Percentiles rank a stretch among this genome's conserved stretches.
Conservation (phyloP, 2,797 vertebrate genomes). For the Phoxinus dragarum region DNA sequence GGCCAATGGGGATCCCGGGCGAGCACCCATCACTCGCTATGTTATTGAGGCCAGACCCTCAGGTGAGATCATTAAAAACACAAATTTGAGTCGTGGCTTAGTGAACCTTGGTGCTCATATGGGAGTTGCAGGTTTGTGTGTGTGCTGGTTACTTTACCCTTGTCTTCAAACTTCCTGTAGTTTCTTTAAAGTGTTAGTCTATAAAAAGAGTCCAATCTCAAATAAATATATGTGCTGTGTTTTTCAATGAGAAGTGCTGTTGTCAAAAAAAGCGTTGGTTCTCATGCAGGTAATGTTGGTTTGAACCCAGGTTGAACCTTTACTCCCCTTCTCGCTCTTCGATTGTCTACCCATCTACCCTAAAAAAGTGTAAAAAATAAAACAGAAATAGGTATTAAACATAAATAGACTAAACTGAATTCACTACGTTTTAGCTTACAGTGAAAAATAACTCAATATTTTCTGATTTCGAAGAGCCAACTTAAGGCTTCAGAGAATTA, state of each 20-base stretch:
- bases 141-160: background rate
- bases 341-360: background rate
- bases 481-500: background rate
- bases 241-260: background rate
- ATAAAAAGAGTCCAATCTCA: background rate
- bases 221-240: background rate
- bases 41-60: slow-evolving; percentile 96
- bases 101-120: background rate
- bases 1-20: slow-evolving; percentile 91
- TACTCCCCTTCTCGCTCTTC: too few relatives aligned
- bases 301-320: background rate
- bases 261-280: background rate
- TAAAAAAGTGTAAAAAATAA: background rate
- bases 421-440: background rate
- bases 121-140: background rate
- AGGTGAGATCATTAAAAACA: slow-evolving; percentile 74
- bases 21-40: slow-evolving; percentile 92
- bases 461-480: background rate
- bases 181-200: background rate
- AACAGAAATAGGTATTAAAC: background rate
- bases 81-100: background rate
- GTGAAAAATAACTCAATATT: background rate
- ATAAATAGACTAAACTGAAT: background rate
- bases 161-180: background rate
- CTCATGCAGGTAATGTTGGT: background rate